Base-by-base conservation (phyloP, 92 coral and sea anemone species). In the Palythoa caribaeorum region DNA sequence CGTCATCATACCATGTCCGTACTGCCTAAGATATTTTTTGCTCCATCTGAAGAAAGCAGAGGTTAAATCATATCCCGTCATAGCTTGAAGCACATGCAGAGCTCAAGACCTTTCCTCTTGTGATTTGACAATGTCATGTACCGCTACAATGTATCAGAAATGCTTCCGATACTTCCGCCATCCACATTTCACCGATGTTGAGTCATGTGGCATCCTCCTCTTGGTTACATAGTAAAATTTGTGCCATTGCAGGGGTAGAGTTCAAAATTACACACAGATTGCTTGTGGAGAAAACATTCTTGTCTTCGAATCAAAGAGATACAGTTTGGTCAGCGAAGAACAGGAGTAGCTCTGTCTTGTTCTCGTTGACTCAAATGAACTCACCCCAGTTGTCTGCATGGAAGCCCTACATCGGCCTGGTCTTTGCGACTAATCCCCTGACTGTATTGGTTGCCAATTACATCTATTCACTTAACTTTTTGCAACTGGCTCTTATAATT, bases 341-440 rank as follows among this genome's bases (percentile, higher is more conserved):
- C 40, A 57, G 87, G 54, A 81, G 12, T 55, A 62, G 75, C 76
- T 83, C 87, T 2, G 59, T 48, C 71, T 85, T 85, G 53, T 85
- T 73, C 69, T 53, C 54, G 28, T 85, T 48, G 9, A 85, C 83
- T 20, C 73, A 68, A 53, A 83, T 65, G 38, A 83, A 83, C 62
- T 83, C 7, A 1, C 55, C 52, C 78, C 87, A 83, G 77, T 83
- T 83, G 12, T 60, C 73, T 28, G 28, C 28, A 28, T 68, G 87
- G 87, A 38, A 83, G 78, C 76, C 39, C 38, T 44, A 83, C 55
- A 11, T 51, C 38, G 52, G 66, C 16, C 62, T 83, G 76, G 28
- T 68, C 77, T 21, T 78, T 62, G n/a, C 37, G 87, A 38, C 77
- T 1, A 60, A 83, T 19, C 71, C 87, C 87, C 55, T 38, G 48